Evolutionary conservation across 1,140 invertebrate species (phyloP).

Genomic region (Adelges cooleyi): DNA sequence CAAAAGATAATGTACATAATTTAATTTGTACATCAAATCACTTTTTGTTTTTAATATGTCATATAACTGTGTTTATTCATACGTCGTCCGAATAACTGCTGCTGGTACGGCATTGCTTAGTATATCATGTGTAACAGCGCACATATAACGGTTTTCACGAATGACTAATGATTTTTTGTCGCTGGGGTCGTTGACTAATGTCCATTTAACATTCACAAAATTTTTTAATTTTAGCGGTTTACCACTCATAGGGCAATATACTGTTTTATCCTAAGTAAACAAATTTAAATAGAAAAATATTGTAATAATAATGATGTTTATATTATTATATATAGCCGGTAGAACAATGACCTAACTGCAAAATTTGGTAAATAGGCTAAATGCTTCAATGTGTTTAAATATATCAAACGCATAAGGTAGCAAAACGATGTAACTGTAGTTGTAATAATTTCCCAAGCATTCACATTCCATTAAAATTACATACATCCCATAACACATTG

Average conservation of each 20-base stretch:
- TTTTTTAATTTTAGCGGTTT: slow-evolving; percentile 85
- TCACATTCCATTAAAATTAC: background rate
- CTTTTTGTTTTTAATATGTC: too few species aligned
- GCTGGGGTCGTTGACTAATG: slow-evolving; percentile 70
- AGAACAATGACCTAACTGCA: too few species aligned
- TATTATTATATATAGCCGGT: background rate
- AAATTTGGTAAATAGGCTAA: too few species aligned
- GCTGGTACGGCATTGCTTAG: slow-evolving; percentile 88
- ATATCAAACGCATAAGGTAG: too few species aligned
- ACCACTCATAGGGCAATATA: slow-evolving; percentile 89
- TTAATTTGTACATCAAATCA: background rate
- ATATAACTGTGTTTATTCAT: too few species aligned
- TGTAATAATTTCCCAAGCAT: too few species aligned
- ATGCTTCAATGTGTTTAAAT: too few species aligned
- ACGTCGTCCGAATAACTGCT: slow-evolving; percentile 83
- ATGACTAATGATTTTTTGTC: slow-evolving; percentile 70
- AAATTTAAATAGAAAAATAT: slow-evolving; percentile 1
- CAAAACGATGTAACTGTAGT: too few species aligned
- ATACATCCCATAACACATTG: background rate
- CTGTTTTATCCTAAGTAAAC: slow-evolving; percentile 54
- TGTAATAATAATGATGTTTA: background rate
- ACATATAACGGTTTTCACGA: slow-evolving; percentile 87
- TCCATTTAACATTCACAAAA: slow-evolving; percentile 89
- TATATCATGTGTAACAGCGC: slow-evolving; percentile 92
- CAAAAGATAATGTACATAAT: background rate